These are phyloP conservation scores for Silurus asotus DNA, from an alignment of 2,113 vertebrate genomes.

Conservation along the genomic window DNA sequence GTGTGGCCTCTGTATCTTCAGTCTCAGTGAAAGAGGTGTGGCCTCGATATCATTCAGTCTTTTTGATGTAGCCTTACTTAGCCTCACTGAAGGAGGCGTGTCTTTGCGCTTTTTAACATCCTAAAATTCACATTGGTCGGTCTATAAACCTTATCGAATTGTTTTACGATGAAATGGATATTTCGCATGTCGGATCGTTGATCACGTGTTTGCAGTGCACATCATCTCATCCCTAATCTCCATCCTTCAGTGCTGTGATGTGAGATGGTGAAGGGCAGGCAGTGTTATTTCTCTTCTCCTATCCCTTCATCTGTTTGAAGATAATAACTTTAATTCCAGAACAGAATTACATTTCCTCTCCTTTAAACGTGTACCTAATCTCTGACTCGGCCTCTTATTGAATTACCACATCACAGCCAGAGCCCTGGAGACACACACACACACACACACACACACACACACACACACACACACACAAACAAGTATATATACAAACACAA, in stretches of 20 bases:
- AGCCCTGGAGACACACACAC: conserved; percentile 47
- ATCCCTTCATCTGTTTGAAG: conserved; percentile 66
- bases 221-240: neutral
- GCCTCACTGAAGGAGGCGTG: neutral
- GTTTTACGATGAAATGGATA: neutral
- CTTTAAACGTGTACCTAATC: conserved; percentile 76
- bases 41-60: neutral
- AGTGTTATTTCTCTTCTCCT: conserved; percentile 40
- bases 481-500: conserved; percentile 19
- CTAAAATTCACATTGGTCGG: neutral
- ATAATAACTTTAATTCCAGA: conserved; percentile 80
- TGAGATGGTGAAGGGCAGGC: conserved; percentile 14
- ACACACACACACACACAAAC: conserved; percentile 10
- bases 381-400: conserved; percentile 74
- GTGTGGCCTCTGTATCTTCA: neutral
- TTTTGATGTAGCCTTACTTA: no score
- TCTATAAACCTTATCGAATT: neutral
- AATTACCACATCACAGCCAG: conserved; percentile 62
- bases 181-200: neutral
- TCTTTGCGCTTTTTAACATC: neutral
- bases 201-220: neutral
- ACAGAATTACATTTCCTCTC: conserved; percentile 75
- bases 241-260: conserved; percentile 42
- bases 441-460: conserved; percentile 17
- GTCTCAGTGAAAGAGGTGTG: neutral